Evolutionary conservation across 2,113 vertebrate genomes (phyloP), one percentile per base, ranked within the genome.

Genomic region (Columba livia): DNA sequence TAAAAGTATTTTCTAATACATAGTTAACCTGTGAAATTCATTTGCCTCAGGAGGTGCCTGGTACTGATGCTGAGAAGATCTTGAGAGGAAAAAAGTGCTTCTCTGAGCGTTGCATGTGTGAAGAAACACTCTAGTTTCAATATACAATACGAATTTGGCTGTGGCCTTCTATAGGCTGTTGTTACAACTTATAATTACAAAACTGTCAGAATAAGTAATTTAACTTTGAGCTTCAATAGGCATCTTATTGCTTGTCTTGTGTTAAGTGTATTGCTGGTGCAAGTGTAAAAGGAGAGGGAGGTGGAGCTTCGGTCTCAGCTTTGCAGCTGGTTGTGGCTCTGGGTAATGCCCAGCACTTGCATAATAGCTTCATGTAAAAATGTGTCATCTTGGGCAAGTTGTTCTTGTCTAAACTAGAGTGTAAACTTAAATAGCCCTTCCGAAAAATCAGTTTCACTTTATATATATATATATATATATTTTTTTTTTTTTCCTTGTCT

Each of bases 281-380:
- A 85, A 72, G 51, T 85, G 15, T 79, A 2, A 26, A 77, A 53
- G 75, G 50, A 66, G 48, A 53, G 16, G 78, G 25, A 95, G 66
- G 38, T 47, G 70, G 31, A 89, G 66, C 71, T 61, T 47, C 1
- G 8, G 31, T 20, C 36, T 54, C 34, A 47, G 64, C 64, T 78
- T 36, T 61, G 62, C 62, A 50, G 66, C 2, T 21, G 61, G 19
- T 53, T 82, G 32, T 65, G 51, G 56, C 48, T 56, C 44, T 71
- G 69, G 47, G 58, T 83, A 7, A 51, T 17, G 32, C 25, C 53
- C 17, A 24, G 65, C 17, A 8, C 53, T 96, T 96, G 88, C 83
- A 36, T 82, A 96, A 87, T 10, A 85, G 77, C 96, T 96, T 94
- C 83, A 8, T 12, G 6, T 61, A 50, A 89, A 58, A 93, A 92